phyloP scores from a whole-genome alignment of 2,797 vertebrate species.

The Sebastes paucispinis region DNA sequence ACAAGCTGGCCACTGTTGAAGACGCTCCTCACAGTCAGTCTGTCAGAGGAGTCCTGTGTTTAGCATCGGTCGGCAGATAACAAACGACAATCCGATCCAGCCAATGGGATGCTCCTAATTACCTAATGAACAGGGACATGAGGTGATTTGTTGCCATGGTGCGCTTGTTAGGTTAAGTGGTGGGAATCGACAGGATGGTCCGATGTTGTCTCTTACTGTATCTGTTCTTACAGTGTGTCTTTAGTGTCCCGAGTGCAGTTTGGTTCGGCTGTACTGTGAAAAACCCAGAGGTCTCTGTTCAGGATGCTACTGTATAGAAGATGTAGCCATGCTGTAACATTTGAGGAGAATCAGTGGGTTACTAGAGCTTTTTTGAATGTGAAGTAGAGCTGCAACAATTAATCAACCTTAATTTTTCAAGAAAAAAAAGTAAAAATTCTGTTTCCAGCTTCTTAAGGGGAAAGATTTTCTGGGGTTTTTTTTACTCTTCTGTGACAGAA shows the following conservation, averaged over 20 bases:
- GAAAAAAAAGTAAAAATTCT: too few species aligned
- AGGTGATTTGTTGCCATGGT: conserved; percentile 84
- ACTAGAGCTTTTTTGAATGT: neutral
- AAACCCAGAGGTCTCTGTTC: neutral
- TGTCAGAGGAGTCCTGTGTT: conserved; percentile 64
- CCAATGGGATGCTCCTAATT: conserved; percentile 82
- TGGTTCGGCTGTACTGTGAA: neutral
- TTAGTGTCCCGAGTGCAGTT: neutral
- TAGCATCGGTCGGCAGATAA: conserved; percentile 68
- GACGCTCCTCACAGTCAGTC: conserved; percentile 54
- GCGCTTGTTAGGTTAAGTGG: conserved; percentile 87
- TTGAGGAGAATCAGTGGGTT: neutral
- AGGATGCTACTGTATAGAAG: neutral
- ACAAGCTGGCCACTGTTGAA: conserved; percentile 10
- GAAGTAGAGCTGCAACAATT: too few species aligned
- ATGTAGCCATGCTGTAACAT: neutral
- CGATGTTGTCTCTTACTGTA: conserved; percentile 56
- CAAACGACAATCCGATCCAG: conserved; percentile 77
- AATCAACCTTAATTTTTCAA: too few species aligned
- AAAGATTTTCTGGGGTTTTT: accelerated
- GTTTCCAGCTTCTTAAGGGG: too few species aligned
- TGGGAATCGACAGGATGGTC: conserved; percentile 78
- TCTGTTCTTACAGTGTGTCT: conserved; percentile 30
- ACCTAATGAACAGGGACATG: conserved; percentile 83
- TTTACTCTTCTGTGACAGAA: too few species aligned